These are phyloP conservation scores for Mythimna loreyi DNA, from an alignment of 2,888 invertebrate genomes.

Conservation along the genomic window DNA sequence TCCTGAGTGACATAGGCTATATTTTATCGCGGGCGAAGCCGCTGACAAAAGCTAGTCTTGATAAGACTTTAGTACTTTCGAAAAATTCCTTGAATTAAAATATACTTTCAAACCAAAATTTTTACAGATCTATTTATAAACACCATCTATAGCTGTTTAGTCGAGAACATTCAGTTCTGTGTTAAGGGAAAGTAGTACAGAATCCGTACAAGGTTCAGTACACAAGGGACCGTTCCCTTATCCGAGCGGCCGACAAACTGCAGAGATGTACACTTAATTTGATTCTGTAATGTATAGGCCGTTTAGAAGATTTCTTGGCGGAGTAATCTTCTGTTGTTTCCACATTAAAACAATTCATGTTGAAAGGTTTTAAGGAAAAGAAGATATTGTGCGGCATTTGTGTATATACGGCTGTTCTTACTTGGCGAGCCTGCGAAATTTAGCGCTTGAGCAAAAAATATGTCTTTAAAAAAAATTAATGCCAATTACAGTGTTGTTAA, in stretches of 20 bases:
- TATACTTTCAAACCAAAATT: not conserved
- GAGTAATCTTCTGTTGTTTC: conserved; percentile 42
- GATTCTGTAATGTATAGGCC: conserved; percentile 59
- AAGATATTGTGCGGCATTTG: not conserved
- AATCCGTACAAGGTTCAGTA: conserved; percentile 45
- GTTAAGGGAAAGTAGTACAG: conserved; percentile 23
- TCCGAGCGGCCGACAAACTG: conserved; percentile 53
- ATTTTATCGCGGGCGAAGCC: too few species aligned
- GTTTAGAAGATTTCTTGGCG: conserved; percentile 56
- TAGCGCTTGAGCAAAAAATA: too few species aligned
- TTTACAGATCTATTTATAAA: conserved; percentile 12
- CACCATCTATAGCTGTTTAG: conserved; percentile 31
- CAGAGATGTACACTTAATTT: conserved; percentile 64
- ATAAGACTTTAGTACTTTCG: not conserved
- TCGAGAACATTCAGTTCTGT: conserved; percentile 41
- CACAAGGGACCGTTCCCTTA: conserved; percentile 62
- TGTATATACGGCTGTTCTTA: too few species aligned
- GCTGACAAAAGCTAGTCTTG: too few species aligned
- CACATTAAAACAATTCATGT: conserved; percentile 44
- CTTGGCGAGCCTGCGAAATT: too few species aligned
- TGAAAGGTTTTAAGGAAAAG: conserved; percentile 11
- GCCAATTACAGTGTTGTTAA: too few species aligned
- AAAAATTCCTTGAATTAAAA: not conserved
- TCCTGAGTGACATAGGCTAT: too few species aligned
- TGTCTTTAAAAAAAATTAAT: too few species aligned